Evolutionary conservation across 2,113 vertebrate genomes (phyloP).

Genomic region (Cynoglossus semilaevis): DNA sequence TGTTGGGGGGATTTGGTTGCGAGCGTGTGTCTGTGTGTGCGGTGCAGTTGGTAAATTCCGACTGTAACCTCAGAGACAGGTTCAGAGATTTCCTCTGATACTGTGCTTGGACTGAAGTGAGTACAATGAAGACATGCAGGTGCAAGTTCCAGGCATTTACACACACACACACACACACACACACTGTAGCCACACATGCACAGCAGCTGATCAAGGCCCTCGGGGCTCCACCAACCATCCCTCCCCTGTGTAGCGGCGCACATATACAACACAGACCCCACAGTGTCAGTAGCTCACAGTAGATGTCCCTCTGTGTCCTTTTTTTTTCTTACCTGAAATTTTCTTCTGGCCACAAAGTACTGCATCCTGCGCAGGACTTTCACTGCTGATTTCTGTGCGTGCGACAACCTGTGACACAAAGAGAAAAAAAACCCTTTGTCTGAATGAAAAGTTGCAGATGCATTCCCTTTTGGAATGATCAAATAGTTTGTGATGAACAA

Average conservation of each 20-base stretch:
- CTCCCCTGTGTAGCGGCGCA: constrained; percentile 25
- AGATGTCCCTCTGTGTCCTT: constrained; percentile 16
- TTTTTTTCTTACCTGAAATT: constrained; percentile 83
- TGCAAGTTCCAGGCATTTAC: constrained; percentile 59
- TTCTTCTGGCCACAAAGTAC: constrained; percentile 86
- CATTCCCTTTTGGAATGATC: no score
- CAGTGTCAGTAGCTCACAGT: no score
- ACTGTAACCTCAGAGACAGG: constrained; percentile 45
- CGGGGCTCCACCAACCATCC: constrained; percentile 25
- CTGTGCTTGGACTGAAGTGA: constrained; percentile 38
- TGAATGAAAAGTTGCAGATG: background rate
- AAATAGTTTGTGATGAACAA: no score
- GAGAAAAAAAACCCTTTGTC: constrained; percentile 22
- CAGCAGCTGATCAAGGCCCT: constrained; percentile 45
- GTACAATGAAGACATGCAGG: constrained; percentile 59
- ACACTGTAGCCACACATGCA: constrained; percentile 21
- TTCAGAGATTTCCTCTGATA: constrained; percentile 52
- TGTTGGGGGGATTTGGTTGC: no score
- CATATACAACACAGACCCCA: constrained; percentile 7
- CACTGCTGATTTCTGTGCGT: constrained; percentile 82
- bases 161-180: constrained; percentile 26
- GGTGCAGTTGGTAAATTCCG: constrained; percentile 41
- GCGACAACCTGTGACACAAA: constrained; percentile 77
- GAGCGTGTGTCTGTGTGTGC: background rate
- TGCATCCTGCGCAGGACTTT: constrained; percentile 89